Conservation (phyloP, 2,888 invertebrate genomes). For the Orthosia gothica region DNA sequence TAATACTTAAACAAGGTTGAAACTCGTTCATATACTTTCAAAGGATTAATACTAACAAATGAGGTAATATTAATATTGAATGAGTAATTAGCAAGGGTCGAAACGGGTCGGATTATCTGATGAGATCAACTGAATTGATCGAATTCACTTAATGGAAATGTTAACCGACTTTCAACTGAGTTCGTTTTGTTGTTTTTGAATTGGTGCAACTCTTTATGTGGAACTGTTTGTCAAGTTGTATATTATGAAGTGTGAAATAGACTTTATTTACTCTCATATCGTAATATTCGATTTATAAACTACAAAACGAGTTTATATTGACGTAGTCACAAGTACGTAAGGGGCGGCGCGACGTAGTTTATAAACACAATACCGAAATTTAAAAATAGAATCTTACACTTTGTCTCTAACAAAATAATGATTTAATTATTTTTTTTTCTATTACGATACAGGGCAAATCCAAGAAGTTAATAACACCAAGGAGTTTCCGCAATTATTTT, state of each 20-base stretch:
- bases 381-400: too few relatives aligned
- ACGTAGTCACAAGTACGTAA: too few relatives aligned
- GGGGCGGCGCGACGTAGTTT: too few relatives aligned
- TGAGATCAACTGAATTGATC: conserved; percentile 60
- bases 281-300: too few relatives aligned
- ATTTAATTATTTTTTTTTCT: too few relatives aligned
- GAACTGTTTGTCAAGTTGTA: not conserved
- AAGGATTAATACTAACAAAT: conserved; percentile 75
- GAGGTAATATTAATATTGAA: conserved; percentile 77
- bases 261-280: too few relatives aligned
- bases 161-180: conserved; percentile 16
- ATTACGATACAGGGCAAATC: too few relatives aligned
- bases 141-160: conserved; percentile 54
- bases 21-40: conserved; percentile 48
- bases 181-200: conserved; percentile 24
- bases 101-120: conserved; percentile 64
- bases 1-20: conserved; percentile 65
- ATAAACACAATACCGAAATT: too few relatives aligned
- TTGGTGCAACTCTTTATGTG: conserved; percentile 1
- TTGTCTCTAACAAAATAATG: too few relatives aligned
- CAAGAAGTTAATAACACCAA: too few relatives aligned
- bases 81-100: conserved; percentile 69
- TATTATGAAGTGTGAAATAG: not conserved
- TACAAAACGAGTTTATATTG: too few relatives aligned
- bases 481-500: too few relatives aligned